Evolutionary conservation across 1,140 invertebrate species (phyloP).

Genomic region (Pseudomyrmex concolor): DNA sequence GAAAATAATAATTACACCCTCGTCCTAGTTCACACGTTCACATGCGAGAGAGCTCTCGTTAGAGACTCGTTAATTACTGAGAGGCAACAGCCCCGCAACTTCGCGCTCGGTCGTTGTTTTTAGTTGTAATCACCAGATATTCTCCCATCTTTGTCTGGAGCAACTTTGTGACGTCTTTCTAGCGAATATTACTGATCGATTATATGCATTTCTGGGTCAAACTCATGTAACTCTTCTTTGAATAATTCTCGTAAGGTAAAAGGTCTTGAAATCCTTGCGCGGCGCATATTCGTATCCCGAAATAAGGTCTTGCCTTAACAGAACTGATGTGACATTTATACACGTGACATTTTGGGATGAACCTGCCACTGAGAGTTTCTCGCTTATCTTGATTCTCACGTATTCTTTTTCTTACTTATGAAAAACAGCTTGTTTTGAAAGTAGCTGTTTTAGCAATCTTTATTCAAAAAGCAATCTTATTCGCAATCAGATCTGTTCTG

Average conservation of each 20-base stretch:
- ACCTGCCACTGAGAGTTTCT: slow-evolving; percentile 1
- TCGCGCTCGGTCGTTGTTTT: slow-evolving; percentile 30
- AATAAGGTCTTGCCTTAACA: slow-evolving; percentile 39
- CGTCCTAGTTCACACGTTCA: slow-evolving; percentile 20
- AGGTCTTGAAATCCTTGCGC: background rate
- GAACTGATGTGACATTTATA: background rate
- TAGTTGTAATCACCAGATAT: slow-evolving; percentile 50
- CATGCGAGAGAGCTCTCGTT: slow-evolving; percentile 30
- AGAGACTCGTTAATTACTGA: slow-evolving; percentile 54
- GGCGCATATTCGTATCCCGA: background rate
- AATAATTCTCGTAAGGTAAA: slow-evolving; percentile 39
- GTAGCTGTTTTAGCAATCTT: background rate
- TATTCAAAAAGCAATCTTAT: too few relatives aligned
- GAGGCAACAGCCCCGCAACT: slow-evolving; percentile 32
- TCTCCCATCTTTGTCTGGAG: slow-evolving; percentile 38
- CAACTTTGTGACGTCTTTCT: slow-evolving; percentile 39
- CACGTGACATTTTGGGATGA: slow-evolving; percentile 19
- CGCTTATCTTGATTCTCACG: background rate
- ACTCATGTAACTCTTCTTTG: slow-evolving; percentile 26
- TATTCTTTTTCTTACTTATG: background rate
- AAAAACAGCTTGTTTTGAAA: background rate
- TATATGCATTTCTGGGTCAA: slow-evolving; percentile 51
- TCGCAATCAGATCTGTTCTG: background rate
- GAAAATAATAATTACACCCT: slow-evolving; percentile 54
- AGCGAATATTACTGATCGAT: slow-evolving; percentile 55